Conservation (phyloP, 2,888 invertebrate species). For the Lymantria monacha region DNA sequence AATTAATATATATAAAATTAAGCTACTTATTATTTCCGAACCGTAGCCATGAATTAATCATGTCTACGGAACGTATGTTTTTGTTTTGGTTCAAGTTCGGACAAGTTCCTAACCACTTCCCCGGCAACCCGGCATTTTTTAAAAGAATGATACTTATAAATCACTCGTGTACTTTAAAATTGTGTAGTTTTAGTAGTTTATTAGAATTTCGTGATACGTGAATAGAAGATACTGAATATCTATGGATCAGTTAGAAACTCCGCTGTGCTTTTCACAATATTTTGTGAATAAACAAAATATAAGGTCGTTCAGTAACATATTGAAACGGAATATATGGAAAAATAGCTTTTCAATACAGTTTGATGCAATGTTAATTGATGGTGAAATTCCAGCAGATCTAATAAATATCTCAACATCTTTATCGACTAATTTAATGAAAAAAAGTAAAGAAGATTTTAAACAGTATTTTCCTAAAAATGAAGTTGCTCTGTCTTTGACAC, state of each 20-base stretch:
- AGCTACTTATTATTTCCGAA: too few species aligned
- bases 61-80: too few species aligned
- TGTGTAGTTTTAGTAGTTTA: too few species aligned
- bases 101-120: too few species aligned
- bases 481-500: conserved; percentile 29
- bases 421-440: conserved; percentile 45
- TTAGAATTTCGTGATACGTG: too few species aligned
- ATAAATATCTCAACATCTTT: conserved; percentile 37
- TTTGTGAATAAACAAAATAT: conserved; percentile 71
- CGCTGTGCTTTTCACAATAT: conserved; percentile 57
- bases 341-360: conserved; percentile 24
- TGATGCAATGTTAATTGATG: conserved; percentile 41
- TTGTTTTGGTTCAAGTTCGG: too few species aligned
- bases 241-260: conserved; percentile 39
- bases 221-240: neutral
- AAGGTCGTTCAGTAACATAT: conserved; percentile 57
- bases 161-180: too few species aligned
- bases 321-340: conserved; percentile 49
- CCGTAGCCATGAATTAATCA: too few species aligned
- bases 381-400: conserved; percentile 39
- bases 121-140: too few species aligned
- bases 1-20: too few species aligned
- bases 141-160: too few species aligned
- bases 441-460: conserved; percentile 56
- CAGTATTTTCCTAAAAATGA: conserved; percentile 40